Base-by-base conservation (phyloP, 2,888 invertebrate genomes). In the Pristionchus arcanus region DNA sequence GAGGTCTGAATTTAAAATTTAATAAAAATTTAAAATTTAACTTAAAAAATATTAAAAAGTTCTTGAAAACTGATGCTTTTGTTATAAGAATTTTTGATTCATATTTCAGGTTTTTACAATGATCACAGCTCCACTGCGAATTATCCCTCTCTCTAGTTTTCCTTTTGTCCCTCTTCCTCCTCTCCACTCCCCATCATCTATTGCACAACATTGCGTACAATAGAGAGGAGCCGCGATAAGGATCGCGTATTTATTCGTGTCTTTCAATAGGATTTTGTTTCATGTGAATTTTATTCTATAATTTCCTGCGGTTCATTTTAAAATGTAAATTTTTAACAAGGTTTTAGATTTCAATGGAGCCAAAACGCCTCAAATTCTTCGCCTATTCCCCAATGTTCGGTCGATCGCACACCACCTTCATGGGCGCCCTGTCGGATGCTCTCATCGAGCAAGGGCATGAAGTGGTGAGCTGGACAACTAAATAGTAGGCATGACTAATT, bases 351-450 rank as follows among this genome's bases (percentile, higher is more conserved):
- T 21, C 5, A 49, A 83, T 83, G 53, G 55, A 53, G 83, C 28
- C 28, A 21, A 83, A 83, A 16, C 31, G n/a, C 13, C 87, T 87
- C 68, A 87, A 87, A 49, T 87, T 87, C 68, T 68, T 87, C 42
- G 66, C 66, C 0, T 87, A 87, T 28, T 87, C 87, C 11, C 87
- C 87, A 28, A 87, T 87, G 87, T 87, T 87, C 49, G 87, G 87
- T 1, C 66, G 68, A 13, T 53, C 49, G 2, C 87, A 87, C 68
- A 87, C 87, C 21, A 87, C 87, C 0, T 87, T 42, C 49, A 87
- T 87, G 87, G 87, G 87, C 15, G 19, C 87, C 2, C 87, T 87
- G 16, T 25, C 49, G 3, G 87, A 87, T 25, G 34, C 42, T 0
- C 49, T 87, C 2, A 87, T 87, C n/a, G 68, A 66, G 11, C n/a